Evolutionary conservation across 2,797 vertebrate species (phyloP), one percentile per base, ranked within the genome.

Genomic region (Lepidocolaptes lacrymiger): DNA sequence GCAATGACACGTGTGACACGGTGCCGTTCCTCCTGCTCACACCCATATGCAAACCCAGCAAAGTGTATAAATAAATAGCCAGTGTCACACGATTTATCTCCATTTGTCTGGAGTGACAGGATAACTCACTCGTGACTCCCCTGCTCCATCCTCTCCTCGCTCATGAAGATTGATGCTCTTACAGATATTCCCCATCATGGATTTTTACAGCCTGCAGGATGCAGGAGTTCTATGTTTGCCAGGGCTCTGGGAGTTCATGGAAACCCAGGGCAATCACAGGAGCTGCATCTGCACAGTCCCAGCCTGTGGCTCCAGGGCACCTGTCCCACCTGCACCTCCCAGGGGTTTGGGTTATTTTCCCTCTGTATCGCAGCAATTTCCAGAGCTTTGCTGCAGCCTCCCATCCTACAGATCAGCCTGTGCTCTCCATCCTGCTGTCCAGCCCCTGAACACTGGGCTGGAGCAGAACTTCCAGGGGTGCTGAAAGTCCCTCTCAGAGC

Each of bases 91-190:
- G 6, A 97, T 97, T 96, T 62, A 85, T 97, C 96, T 97, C 96
- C 93, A 96, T 96, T 97, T 97, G 94, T 96, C 96, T 92, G 85
- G 34, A 89, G 52, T 62, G 94, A 94, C 81, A 91, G 95, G 94
- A 95, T 48, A 96, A 96, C 92, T 96, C 95, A 86, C 82, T 95
- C 68, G 74, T 89, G 94, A 93, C 95, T 95, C 85, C 62, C 67
- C 85, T 66, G 27, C 75, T 92, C 95, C 91, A 51, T 91, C 91
- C 61, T 59, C 94, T 89, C 72, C 88, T 93, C 67, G 2, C 77
- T 95, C 95, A 96, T 9, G 12, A 96, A 96, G 96, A 97, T 96
- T 91, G 97, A 97, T 97, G 95, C 55, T 75, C 74, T 34, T 4
- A 4, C 77, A 67, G 79, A 56, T 77, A 74, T 41, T 68, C 37